Evolutionary conservation across 1,140 invertebrate species (phyloP).

Genomic region (Theocolax elegans): DNA sequence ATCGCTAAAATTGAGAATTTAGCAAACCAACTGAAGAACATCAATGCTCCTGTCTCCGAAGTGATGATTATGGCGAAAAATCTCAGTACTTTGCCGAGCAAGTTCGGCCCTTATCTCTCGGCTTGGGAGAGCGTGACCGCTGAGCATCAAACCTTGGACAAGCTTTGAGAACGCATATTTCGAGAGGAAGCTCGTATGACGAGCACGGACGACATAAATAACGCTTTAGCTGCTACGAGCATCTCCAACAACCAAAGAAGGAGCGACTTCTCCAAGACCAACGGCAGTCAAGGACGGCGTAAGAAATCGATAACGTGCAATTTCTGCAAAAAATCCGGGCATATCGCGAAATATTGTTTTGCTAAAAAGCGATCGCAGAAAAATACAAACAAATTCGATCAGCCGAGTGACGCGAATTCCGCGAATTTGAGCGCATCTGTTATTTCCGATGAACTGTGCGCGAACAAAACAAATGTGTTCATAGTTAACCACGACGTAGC

Average conservation of each 20-base stretch:
- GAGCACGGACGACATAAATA: not conserved
- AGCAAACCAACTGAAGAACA: conserved; percentile 40
- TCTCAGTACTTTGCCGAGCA: conserved; percentile 19
- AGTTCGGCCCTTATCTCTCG: conserved; percentile 33
- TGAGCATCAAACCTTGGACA: conserved; percentile 20
- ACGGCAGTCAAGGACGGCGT: not conserved
- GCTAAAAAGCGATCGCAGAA: not conserved
- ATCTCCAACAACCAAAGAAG: not conserved
- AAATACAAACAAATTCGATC: not conserved
- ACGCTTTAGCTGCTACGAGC: not conserved
- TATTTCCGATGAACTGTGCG: not conserved
- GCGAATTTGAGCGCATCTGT: not conserved
- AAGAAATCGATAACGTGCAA: not conserved
- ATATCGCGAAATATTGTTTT: conserved; percentile 6
- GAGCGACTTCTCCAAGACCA: not conserved
- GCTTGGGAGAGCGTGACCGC: conserved; percentile 35
- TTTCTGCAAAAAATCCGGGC: conserved; percentile 7
- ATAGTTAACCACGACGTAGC: no score
- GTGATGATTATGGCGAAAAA: conserved; percentile 40
- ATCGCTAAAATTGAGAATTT: conserved; percentile 40
- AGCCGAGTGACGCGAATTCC: not conserved
- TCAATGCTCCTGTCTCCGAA: conserved; percentile 31
- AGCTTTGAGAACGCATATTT: conserved; percentile 18
- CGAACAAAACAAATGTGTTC: not conserved
- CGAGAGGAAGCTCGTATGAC: conserved; percentile 9